Conservation (phyloP, 2,888 invertebrate species). For the Eilema depressum region DNA sequence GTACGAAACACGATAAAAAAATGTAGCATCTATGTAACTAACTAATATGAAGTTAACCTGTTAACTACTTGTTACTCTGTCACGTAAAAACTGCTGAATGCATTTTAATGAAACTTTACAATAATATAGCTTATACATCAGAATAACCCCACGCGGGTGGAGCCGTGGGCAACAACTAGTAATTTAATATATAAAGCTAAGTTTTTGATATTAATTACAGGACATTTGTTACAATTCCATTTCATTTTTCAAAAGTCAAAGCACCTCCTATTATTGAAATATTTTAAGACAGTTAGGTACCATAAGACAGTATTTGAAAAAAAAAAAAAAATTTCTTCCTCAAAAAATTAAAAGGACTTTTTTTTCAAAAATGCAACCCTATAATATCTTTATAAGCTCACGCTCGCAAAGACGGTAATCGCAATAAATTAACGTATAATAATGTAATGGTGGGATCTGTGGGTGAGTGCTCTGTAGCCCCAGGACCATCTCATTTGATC, state of each 20-base stretch:
- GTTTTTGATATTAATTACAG: no score
- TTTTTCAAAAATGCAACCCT: neutral
- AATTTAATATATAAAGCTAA: no score
- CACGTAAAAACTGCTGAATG: no score
- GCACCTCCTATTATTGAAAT: neutral
- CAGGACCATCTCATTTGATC: conserved; percentile 76
- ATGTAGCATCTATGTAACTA: no score
- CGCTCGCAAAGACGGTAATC: conserved; percentile 7
- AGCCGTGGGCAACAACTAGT: no score
- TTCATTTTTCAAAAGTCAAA: neutral
- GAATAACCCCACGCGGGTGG: no score
- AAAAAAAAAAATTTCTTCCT: neutral
- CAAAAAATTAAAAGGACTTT: neutral
- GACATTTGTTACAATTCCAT: no score
- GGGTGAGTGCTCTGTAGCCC: conserved; percentile 54
- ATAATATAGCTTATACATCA: no score
- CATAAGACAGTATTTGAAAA: neutral
- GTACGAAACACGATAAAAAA: no score
- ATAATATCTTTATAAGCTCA: neutral
- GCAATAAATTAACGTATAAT: conserved; percentile 20
- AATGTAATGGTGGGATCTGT: conserved; percentile 32
- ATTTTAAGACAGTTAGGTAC: neutral
- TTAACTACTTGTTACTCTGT: no score
- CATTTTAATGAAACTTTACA: no score
- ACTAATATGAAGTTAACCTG: no score